Base-by-base conservation (phyloP, 2,888 invertebrate species). In the Baronia brevicornis region DNA sequence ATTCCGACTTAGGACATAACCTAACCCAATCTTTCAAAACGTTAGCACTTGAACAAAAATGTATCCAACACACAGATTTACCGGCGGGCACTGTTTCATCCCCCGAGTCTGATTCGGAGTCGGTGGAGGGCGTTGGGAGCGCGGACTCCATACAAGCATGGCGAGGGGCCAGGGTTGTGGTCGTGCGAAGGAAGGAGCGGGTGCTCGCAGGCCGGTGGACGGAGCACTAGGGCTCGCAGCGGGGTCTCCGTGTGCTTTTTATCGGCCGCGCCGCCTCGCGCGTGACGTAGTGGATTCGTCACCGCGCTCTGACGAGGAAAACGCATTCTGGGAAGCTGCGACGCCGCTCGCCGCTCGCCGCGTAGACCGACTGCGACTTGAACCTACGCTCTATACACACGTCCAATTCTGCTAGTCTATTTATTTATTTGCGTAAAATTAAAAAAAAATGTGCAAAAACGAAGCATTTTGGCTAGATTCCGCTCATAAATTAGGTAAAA, bases 1-100 rank as follows among this genome's bases (percentile, higher is more conserved):
- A n/a, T n/a, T n/a, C n/a, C n/a, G n/a, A n/a, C n/a, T n/a, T n/a
- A n/a, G n/a, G n/a, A n/a, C n/a, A n/a, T n/a, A n/a, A n/a, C n/a
- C n/a, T n/a, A n/a, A n/a, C n/a, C n/a, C n/a, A n/a, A n/a, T n/a
- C n/a, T n/a, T n/a, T n/a, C n/a, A n/a, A n/a, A n/a, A n/a, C n/a
- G n/a, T n/a, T 4, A 7, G 5, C 7, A 7, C 5, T 14, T 17
- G 7, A 17, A 10, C 10, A 11, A 9, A 8, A 10, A 9, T 2
- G 13, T 25, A 18, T 25, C 3, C 17, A 14, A 7, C 6, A 5
- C 4, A 24, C 9, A n/a, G n/a, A 54, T 54, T 71, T 64, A 87
- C 87, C 86, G 56, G 82, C 71, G 33, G 87, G 87, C 28, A 87
- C 82, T 57, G 85, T 72, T 41, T 86, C 86, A 41, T 74, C 80